Evolutionary conservation across 2,888 invertebrate genomes (phyloP), one percentile per base, ranked within the genome.

Genomic region (Galerucella calmariensis): DNA sequence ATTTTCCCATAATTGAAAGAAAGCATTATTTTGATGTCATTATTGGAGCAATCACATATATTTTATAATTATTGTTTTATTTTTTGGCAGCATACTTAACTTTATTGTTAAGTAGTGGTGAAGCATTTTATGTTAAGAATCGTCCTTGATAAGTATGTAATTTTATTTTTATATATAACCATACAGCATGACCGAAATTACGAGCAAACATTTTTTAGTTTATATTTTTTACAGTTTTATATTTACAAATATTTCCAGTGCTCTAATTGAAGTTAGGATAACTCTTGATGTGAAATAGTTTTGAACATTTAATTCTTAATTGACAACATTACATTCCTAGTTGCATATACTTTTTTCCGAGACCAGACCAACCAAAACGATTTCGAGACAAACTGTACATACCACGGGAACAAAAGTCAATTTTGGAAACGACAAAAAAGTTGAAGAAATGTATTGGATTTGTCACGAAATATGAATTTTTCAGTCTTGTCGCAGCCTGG

Each of bases 171-270:
- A 48, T 48, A 48, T 48, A 48, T 48, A 12, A 14, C 35, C 12
- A 14, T 14, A 14, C 48, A 48, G 48, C 48, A 12, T 48, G 48
- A 14, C 48, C 48, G 14, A 48, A 48, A 48, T 12, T 53, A 16
- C 14, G 2, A 56, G 51, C 56, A 20, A 56, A 16, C 20, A 16
- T 16, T 56, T 20, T 56, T 16, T 48, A 48, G 48, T 35, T 35
- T 51, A n/a, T 51, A 51, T 51, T 51, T 51, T 51, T n/a, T 51
- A 51, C 14, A 56, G 9, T 56, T 56, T 16, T 56, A 56, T 56
- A 16, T 56, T 56, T 56, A 56, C 51, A 51, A 51, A n/a, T n/a
- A n/a, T 6, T 51, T n/a, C 16, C 56, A 56, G 56, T 56, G 56
- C 56, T 56, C 10, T 56, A 9, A 20, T 51, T 14, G n/a, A 48